Conservation (phyloP, 2,888 invertebrate genomes). For the Atethmia centrago region DNA sequence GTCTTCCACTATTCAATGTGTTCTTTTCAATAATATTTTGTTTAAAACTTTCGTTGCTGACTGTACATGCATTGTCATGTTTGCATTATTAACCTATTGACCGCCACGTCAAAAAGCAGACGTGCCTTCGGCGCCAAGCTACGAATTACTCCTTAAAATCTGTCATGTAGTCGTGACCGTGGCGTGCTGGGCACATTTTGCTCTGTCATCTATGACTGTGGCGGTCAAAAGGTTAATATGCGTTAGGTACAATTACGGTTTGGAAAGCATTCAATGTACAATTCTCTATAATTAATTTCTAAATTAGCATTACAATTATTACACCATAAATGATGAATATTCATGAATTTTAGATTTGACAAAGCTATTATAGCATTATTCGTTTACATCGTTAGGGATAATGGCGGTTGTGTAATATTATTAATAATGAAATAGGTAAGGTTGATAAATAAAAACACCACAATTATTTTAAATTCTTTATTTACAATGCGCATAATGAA, state of each 20-base stretch:
- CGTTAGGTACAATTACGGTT: slow-evolving; percentile 16
- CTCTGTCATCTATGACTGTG: no score
- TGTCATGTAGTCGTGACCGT: no score
- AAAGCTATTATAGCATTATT: slow-evolving; percentile 1
- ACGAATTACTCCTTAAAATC: no score
- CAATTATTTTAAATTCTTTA: slow-evolving; percentile 67
- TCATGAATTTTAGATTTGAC: background rate
- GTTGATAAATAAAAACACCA: slow-evolving; percentile 31
- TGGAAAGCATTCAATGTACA: background rate
- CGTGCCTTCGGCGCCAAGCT: no score
- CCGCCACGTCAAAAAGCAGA: no score
- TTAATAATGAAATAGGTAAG: background rate
- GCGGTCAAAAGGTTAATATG: no score
- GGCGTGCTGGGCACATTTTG: no score
- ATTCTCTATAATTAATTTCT: slow-evolving; percentile 25
- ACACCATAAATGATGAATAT: background rate
- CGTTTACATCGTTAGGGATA: background rate
- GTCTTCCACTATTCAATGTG: no score
- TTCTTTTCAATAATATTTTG: background rate
- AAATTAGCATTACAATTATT: slow-evolving; percentile 5
- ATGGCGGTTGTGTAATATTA: no score
- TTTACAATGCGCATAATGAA: slow-evolving; percentile 76
- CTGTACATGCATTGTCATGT: background rate
- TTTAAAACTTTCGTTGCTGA: background rate
- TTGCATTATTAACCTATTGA: slow-evolving; percentile 6